Evolutionary conservation across 2,797 vertebrate species (phyloP).

Genomic region (Chloroceryle inda): DNA sequence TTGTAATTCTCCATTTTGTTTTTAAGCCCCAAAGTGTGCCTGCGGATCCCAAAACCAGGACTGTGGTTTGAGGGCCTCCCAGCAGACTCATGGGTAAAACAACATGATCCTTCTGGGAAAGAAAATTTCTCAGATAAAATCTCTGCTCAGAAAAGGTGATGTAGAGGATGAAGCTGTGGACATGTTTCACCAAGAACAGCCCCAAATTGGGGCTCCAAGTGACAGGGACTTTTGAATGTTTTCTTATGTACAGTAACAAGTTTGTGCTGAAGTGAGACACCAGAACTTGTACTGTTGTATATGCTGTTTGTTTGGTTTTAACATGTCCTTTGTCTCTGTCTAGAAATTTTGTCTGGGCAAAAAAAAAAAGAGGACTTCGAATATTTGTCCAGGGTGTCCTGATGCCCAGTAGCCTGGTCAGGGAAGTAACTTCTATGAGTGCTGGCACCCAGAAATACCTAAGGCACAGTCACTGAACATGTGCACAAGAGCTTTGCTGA

Average conservation of each 20-base stretch:
- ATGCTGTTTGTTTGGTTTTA: neutral
- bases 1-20: neutral
- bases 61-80: neutral
- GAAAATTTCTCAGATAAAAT: neutral
- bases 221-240: neutral
- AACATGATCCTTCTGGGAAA: neutral
- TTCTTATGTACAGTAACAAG: neutral
- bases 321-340: neutral
- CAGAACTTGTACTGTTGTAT: neutral
- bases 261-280: neutral
- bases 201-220: accelerated
- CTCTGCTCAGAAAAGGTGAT: neutral
- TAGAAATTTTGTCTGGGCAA: neutral
- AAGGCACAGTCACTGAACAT: neutral
- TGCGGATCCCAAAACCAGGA: neutral
- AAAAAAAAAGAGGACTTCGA: neutral
- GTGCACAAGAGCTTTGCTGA: neutral
- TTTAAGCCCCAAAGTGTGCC: neutral
- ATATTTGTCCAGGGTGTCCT: neutral
- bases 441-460: neutral
- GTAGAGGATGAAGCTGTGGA: neutral
- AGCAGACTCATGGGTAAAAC: neutral
- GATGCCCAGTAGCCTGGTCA: neutral
- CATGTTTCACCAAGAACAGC: neutral
- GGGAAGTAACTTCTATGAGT: neutral